Percentiles rank a stretch among this genome's conserved stretches.
phyloP scores from a whole-genome alignment of 2,888 invertebrate species.

The Eupithecia subumbrata region DNA sequence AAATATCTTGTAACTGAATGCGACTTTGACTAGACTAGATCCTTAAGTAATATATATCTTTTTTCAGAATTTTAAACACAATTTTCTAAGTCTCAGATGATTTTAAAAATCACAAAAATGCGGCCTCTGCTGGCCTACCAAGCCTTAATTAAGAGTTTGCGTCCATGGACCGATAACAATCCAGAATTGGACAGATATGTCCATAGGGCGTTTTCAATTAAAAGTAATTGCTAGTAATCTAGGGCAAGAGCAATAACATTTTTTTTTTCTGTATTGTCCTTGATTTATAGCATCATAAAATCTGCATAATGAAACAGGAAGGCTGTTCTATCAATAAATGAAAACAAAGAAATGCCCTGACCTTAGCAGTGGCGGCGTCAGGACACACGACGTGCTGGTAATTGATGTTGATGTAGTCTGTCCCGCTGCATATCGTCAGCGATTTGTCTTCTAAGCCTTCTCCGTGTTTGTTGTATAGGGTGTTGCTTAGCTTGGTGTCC shows the following conservation, averaged over 20 bases:
- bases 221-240: constrained; percentile 2
- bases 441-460: constrained; percentile 95
- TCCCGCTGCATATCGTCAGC: constrained; percentile 98
- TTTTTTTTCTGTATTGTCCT: neutral
- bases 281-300: neutral
- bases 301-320: neutral
- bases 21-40: no score
- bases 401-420: constrained; percentile 99
- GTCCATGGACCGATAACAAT: neutral
- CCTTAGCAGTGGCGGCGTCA: constrained; percentile 96
- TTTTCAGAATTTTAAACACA: no score
- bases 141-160: constrained; percentile 21
- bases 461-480: constrained; percentile 91
- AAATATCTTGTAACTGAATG: no score
- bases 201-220: neutral
- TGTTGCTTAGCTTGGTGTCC: constrained; percentile 92
- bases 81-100: no score
- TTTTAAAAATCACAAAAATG: no score
- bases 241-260: neutral
- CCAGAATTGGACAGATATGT: neutral
- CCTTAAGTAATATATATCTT: no score
- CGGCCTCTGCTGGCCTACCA: no score
- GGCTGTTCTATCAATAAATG: neutral
- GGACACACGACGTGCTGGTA: constrained; percentile 98
- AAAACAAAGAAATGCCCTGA: constrained; percentile 62